Evolutionary conservation across 2,888 invertebrate species (phyloP), one percentile per base, ranked within the genome.

Genomic region (Orthosia incerta): DNA sequence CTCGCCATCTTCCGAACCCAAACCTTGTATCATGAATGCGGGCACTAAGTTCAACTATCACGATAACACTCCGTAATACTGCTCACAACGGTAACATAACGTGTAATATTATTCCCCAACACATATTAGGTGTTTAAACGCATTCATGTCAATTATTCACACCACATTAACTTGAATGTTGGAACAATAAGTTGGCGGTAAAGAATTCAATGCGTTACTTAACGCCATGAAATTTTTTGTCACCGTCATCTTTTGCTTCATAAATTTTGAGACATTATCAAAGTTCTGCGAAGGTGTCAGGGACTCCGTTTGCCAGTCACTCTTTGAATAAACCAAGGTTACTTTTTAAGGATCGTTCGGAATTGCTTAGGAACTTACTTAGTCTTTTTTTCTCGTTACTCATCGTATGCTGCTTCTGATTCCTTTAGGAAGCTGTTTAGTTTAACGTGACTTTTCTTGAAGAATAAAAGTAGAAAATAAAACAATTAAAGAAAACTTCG

Each of bases 21-120:
- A 72, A 65, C 76, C 64, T 67, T 74, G 78, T 81, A 85, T 84
- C 88, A 89, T 87, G 81, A 89, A 91, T 88, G 88, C 86, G 88
- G 86, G 83, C 79, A 86, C 89, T 89, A 91, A 92, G 90, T 90
- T 88, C 85, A 92, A 92, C 92, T 93, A 93, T 93, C 93, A 86
- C 90, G 76, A 88, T 93, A 93, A 89, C 90, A 84, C 82, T 85
- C 79, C 88, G 89, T 88, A 86, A 88, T 88, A 86, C 85, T 89
- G 89, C 88, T 83, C 61, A 39, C 60, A 71, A 46, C 57, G 61
- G 73, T 82, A 61, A 9, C 69, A 66, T 72, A 55, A 61, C 71
- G 61, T 75, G 75, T 80, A 71, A 73, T 72, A 80, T 76, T 80
- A 71, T 76, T 80, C 74, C 59, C 56, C 23, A 50, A 78, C 70